phyloP scores from a whole-genome alignment of 2,888 invertebrate species.

The Elysia crispata region DNA sequence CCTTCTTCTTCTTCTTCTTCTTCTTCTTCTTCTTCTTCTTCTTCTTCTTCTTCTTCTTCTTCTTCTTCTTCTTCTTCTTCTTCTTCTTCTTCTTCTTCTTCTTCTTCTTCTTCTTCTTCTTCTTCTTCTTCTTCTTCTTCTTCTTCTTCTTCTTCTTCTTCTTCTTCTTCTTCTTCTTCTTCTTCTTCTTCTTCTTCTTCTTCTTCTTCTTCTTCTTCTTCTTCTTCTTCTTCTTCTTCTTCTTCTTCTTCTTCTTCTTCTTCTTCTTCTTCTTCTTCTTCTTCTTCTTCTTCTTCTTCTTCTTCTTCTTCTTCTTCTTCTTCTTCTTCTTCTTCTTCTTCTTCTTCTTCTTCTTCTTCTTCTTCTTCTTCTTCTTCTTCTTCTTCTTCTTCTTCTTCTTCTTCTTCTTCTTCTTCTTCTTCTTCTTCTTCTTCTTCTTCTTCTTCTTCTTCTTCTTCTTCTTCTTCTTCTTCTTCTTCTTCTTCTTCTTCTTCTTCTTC shows the following conservation, averaged over 20 bases:
- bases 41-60: conserved; percentile 9
- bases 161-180: neutral
- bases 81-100: conserved; percentile 12
- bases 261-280: neutral
- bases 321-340: neutral
- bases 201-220: conserved; percentile 10
- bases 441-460: conserved; percentile 11
- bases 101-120: conserved; percentile 15
- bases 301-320: conserved; percentile 4
- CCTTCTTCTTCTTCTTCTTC: no score
- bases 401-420: neutral
- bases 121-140: neutral
- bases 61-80: conserved; percentile 9
- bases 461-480: neutral
- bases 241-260: conserved; percentile 2
- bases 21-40: conserved; percentile 4
- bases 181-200: conserved; percentile 12
- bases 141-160: neutral
- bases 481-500: conserved; percentile 4
- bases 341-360: neutral
- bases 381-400: neutral
- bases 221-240: neutral
- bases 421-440: conserved; percentile 17
- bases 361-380: neutral
- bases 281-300: conserved; percentile 1